Evolutionary conservation across 2,797 vertebrate species (phyloP).

Genomic region (Molossus alvarezi): DNA sequence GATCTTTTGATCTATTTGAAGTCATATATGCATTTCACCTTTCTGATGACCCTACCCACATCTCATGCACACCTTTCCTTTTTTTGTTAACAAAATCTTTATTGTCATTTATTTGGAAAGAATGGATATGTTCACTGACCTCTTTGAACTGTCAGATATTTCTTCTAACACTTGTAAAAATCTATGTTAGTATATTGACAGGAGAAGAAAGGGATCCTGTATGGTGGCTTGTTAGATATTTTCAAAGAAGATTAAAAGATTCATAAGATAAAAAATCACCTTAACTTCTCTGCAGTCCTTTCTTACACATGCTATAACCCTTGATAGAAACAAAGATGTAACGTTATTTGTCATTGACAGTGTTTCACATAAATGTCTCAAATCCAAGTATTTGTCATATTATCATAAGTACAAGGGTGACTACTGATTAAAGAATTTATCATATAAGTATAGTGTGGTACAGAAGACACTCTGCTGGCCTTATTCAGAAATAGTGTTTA

Average conservation of each 20-base stretch:
- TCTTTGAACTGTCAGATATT: slow-evolving; percentile 78
- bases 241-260: slow-evolving; percentile 77
- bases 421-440: neutral
- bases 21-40: slow-evolving; percentile 84
- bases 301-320: neutral
- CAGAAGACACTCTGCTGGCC: neutral
- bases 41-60: slow-evolving; percentile 72
- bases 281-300: neutral
- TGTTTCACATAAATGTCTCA: neutral
- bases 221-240: slow-evolving; percentile 27
- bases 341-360: neutral
- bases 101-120: slow-evolving; percentile 82
- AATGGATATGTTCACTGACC: slow-evolving; percentile 82
- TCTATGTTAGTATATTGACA: slow-evolving; percentile 46
- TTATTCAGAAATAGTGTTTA: neutral
- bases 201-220: slow-evolving; percentile 39
- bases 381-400: slow-evolving; percentile 25
- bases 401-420: neutral
- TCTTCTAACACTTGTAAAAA: slow-evolving; percentile 74
- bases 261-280: neutral
- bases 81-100: slow-evolving; percentile 73
- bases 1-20: slow-evolving; percentile 81
- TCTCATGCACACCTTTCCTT: slow-evolving; percentile 62
- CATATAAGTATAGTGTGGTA: neutral
- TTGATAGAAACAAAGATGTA: slow-evolving; percentile 56